These are phyloP conservation scores for Cataglyphis cursor DNA, from an alignment of 2,888 invertebrate genomes.

Conservation along the genomic window DNA sequence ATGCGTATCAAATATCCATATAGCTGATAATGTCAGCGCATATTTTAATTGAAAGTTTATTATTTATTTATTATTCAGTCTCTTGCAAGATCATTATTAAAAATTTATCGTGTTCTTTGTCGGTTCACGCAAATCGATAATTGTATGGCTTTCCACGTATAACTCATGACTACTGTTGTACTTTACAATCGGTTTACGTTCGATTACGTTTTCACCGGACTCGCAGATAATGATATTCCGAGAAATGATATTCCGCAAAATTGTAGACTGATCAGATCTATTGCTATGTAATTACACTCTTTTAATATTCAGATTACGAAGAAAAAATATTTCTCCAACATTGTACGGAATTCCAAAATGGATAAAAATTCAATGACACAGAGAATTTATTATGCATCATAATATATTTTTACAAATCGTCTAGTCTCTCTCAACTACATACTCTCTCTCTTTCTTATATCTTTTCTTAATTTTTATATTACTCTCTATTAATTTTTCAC, in stretches of 20 bases:
- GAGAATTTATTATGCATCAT: neutral
- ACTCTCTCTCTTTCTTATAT: no score
- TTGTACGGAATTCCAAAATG: neutral
- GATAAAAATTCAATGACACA: neutral
- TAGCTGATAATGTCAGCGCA: neutral
- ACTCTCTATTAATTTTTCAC: neutral
- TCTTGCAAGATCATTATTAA: slow-evolving; percentile 14
- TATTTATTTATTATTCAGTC: neutral
- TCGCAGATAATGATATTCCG: slow-evolving; percentile 17
- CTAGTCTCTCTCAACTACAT: neutral
- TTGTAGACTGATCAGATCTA: slow-evolving; percentile 1
- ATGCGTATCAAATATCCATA: neutral
- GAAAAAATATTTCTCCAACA: neutral
- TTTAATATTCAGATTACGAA: neutral
- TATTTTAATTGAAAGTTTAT: slow-evolving; percentile 7
- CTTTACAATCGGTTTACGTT: slow-evolving; percentile 15
- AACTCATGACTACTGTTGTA: slow-evolving; percentile 19
- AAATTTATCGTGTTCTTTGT: slow-evolving; percentile 2
- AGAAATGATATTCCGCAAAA: neutral
- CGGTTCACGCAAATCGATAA: slow-evolving; percentile 18
- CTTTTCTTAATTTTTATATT: neutral
- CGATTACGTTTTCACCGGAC: slow-evolving; percentile 1
- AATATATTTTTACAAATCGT: neutral
- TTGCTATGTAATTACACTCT: neutral
- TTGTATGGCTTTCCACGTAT: slow-evolving; percentile 23